Base-by-base conservation (phyloP, 37 sponge, comb jelly and placozoan species). In the Haliclona indistincta region DNA sequence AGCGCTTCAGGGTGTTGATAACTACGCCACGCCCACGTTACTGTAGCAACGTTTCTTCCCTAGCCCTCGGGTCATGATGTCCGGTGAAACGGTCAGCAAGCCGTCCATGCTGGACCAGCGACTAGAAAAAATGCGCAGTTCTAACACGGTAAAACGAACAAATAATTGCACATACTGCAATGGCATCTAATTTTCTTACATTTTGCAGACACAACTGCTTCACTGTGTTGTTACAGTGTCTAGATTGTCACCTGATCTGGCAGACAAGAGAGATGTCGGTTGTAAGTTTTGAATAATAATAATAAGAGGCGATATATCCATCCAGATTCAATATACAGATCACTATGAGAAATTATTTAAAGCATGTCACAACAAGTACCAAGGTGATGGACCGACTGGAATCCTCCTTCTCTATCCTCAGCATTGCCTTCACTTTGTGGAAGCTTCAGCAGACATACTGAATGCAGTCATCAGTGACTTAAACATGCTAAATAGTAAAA, bases 331-430 rank as follows among this genome's bases (percentile, higher is more conserved):
- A 13, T 22, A 0, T n/a, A 20, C 71, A 90, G 91, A n/a, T 17
- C 86, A 86, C 54, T 91, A 91, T 71, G 86, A 91, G 51, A 58
- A 69, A 56, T 68, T 91, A 38, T 86, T 86, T 54, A 81, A 81
- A 63, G 25, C 49, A 4, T 85, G 86, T 67, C 82, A 82, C 54
- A 62, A 30, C 37, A 49, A 77, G 64, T 91, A 81, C 53, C 91
- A 85, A 54, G 91, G 86, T 36, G 91, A 91, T 32, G 86, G 86
- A 15, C 91, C 91, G 22, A 86, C 91, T 38, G 91, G 91, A 0
- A 54, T 86, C 15, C 78, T 86, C 26, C 78, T 91, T 15, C 68
- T 91, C 56, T 91, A 86, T 64, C 91, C 91, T 25, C 79, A 85
- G 37, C 91, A 91, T 54, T 76, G 82, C 36, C 63, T 91, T 15